A percentile compares a stretch with the other conserved stretches of the same genome.
Conservation (phyloP, 2,113 vertebrate genomes). For the Junco hyemalis region DNA sequence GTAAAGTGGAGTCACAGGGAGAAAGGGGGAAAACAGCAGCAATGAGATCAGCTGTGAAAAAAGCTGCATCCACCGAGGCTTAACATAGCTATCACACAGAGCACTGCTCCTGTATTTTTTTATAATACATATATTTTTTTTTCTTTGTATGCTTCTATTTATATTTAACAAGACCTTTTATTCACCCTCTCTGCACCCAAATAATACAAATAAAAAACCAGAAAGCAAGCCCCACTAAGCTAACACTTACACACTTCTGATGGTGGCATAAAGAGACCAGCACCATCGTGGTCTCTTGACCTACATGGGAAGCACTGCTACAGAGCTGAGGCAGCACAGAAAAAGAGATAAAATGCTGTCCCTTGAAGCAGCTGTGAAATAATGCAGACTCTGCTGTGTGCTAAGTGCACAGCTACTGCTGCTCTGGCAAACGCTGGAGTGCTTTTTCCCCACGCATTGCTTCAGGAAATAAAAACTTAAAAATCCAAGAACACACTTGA, state of each 20-base stretch:
- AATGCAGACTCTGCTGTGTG: constrained; percentile 40
- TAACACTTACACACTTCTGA: not conserved
- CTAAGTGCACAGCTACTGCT: constrained; percentile 9
- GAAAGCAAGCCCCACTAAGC: not conserved
- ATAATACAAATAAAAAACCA: not conserved
- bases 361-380: constrained; percentile 49
- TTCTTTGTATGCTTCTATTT: not conserved
- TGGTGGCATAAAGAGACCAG: not conserved
- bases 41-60: not conserved
- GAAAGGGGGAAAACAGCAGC: not conserved
- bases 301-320: constrained; percentile 34
- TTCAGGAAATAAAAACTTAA: constrained; percentile 26
- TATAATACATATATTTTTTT: not conserved
- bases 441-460: not conserved
- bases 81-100: constrained; percentile 1
- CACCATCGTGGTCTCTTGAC: constrained; percentile 23
- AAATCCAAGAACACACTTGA: constrained; percentile 6
- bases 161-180: not conserved
- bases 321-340: constrained; percentile 10
- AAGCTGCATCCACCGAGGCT: not conserved
- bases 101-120: not conserved
- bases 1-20: not conserved
- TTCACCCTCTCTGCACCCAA: not conserved
- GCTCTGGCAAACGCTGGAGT: not conserved
- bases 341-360: constrained; percentile 48